Evolutionary conservation across 2,113 vertebrate genomes (phyloP), one percentile per base, ranked within the genome.

Genomic region (Hippocampus barbouri): DNA sequence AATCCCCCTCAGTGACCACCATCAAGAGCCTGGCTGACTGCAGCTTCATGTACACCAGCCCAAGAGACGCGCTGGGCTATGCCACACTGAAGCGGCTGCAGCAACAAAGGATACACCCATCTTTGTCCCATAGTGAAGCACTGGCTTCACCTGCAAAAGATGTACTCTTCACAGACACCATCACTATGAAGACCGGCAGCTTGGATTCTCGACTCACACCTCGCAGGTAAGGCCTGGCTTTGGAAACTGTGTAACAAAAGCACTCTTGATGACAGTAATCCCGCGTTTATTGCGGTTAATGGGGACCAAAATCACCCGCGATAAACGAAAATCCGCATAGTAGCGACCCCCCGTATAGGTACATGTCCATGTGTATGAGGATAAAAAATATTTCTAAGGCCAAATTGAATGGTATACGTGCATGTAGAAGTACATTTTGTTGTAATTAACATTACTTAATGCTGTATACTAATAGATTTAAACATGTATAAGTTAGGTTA

Each of bases 161-260:
- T 0, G 96, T 99, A 68, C 92, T 98, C n/a, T 99, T 98, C 78
- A 97, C 97, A 1, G 97, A 99, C 84, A 94, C 97, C 77, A 99
- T 99, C 87, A 98, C 97, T 16, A 99, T 98, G 97, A 99, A 99
- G 90, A 96, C 96, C 2, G 96, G 95, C 81, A 99, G 96, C 88
- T 91, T 99, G 85, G 97, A 99, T 82, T 98, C 97, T 78, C 93
- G 97, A 59, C 87, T 99, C n/a, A 98, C 96, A 1, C 95, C 96
- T 66, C 95, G 94, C 92, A 94, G 97, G 97, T 99, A 90, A 90
- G 81, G n/a, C 66, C 18, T 38, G 45, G 10, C 16, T 21, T 0
- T 27, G 68, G 16, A 16, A 16, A 51, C 12, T 15, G 8, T 14
- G 18, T 18, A 30, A 27, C 40, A 21, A 25, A 45, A 59, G 21